Evolutionary conservation across 2,888 invertebrate genomes (phyloP).

Genomic region (Meloe dianella): DNA sequence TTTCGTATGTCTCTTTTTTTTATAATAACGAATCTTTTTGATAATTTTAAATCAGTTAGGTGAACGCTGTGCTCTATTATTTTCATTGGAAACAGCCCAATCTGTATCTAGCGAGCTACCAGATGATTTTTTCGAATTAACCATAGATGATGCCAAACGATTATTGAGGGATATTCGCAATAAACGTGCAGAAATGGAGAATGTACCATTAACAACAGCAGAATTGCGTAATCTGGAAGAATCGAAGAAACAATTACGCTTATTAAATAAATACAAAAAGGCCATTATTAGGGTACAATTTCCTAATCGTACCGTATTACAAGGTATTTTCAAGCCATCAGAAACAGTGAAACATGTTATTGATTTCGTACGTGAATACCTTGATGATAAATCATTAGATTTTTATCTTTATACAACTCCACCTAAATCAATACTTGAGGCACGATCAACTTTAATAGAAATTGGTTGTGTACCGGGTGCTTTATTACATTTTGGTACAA

Average conservation of each 20-base stretch:
- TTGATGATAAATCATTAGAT: slow-evolving; percentile 68
- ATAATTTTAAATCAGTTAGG: slow-evolving; percentile 65
- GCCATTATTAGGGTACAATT: slow-evolving; percentile 86
- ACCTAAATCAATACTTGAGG: slow-evolving; percentile 73
- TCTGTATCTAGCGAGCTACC: slow-evolving; percentile 73
- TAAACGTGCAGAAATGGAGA: slow-evolving; percentile 68
- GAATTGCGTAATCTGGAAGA: slow-evolving; percentile 67
- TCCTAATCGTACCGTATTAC: slow-evolving; percentile 83
- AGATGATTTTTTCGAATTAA: slow-evolving; percentile 89
- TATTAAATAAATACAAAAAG: slow-evolving; percentile 73
- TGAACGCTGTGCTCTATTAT: slow-evolving; percentile 76
- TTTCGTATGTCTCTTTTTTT: slow-evolving; percentile 52
- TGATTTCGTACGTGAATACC: slow-evolving; percentile 75
- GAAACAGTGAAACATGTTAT: slow-evolving; percentile 75
- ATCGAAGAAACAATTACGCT: slow-evolving; percentile 63
- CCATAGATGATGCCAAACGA: slow-evolving; percentile 79
- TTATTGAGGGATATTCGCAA: slow-evolving; percentile 77
- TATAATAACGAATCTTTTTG: not conserved
- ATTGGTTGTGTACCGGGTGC: slow-evolving; percentile 80
- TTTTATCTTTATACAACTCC: slow-evolving; percentile 87
- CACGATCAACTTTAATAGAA: slow-evolving; percentile 70
- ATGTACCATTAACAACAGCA: slow-evolving; percentile 75
- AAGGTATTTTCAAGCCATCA: slow-evolving; percentile 81
- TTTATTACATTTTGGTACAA: slow-evolving; percentile 72
- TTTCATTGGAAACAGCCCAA: slow-evolving; percentile 68